Conservation (phyloP, 2,888 invertebrate genomes). For the Diloba caeruleocephala region DNA sequence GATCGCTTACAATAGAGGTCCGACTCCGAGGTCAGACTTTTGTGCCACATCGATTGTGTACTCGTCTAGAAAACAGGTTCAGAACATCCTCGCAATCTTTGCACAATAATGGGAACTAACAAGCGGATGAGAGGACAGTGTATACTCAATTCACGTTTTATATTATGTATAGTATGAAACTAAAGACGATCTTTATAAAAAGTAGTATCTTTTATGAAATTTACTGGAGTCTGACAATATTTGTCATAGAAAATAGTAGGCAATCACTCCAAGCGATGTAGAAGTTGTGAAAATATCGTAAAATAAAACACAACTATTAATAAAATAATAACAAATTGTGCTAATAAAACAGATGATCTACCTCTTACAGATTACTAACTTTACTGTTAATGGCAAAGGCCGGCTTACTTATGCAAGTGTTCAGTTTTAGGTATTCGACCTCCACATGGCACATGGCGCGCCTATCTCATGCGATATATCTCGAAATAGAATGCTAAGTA, state of each 20-base stretch:
- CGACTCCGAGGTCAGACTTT: slow-evolving; percentile 77
- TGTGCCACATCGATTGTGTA: slow-evolving; percentile 72
- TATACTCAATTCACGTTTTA: slow-evolving; percentile 4
- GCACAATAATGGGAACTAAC: slow-evolving; percentile 46
- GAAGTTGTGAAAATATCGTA: no score
- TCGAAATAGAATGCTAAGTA: slow-evolving; percentile 58
- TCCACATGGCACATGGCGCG: slow-evolving; percentile 45
- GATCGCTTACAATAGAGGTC: slow-evolving; percentile 69
- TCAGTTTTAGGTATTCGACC: slow-evolving; percentile 50
- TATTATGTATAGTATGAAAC: background rate
- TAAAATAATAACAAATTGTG: no score
- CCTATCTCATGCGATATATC: slow-evolving; percentile 44
- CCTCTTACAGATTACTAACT: slow-evolving; percentile 4
- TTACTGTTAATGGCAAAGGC: slow-evolving; percentile 20
- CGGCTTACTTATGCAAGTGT: slow-evolving; percentile 26
- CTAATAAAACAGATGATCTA: background rate
- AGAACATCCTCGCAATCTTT: slow-evolving; percentile 67
- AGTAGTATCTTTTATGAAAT: no score
- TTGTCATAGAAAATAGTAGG: no score
- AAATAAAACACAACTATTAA: no score
- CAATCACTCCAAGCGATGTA: no score
- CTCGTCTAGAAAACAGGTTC: slow-evolving; percentile 68
- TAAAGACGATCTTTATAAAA: no score
- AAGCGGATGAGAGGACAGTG: slow-evolving; percentile 20
- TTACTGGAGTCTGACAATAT: no score